These are phyloP conservation scores for Crypturellus undulatus DNA, from an alignment of 2,113 vertebrate species.

Conservation along the genomic window DNA sequence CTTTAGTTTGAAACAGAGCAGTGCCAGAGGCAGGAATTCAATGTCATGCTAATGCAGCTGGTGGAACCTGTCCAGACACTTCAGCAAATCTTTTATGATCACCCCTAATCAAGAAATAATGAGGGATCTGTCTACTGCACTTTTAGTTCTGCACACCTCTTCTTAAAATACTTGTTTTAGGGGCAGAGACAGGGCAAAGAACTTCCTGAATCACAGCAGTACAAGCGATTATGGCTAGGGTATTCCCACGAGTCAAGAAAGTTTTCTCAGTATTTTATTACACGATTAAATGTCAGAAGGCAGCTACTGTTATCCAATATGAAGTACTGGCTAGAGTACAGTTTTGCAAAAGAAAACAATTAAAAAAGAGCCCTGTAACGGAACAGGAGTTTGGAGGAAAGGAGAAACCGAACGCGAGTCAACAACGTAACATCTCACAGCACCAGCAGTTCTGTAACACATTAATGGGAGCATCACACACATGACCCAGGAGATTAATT, in stretches of 20 bases:
- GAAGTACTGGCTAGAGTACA: not conserved
- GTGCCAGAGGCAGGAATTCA: not conserved
- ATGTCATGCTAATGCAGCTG: rapidly evolving
- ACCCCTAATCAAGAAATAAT: not conserved
- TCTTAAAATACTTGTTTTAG: not conserved
- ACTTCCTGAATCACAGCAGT: not conserved
- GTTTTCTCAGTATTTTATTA: not conserved
- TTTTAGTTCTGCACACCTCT: not conserved
- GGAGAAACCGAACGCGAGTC: not conserved
- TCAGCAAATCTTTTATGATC: not conserved
- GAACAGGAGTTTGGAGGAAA: not conserved
- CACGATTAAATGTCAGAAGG: not conserved
- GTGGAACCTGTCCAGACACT: not conserved
- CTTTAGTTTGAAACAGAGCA: not conserved
- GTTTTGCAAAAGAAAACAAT: not conserved
- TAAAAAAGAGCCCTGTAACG: not conserved
- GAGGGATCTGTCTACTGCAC: not conserved
- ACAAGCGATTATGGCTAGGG: not conserved
- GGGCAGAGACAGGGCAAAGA: not conserved
- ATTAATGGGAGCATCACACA: rapidly evolving
- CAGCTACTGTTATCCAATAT: not conserved
- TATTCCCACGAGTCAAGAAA: not conserved
- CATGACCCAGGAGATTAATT: not conserved
- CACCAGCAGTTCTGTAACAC: rapidly evolving
- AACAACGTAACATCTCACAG: not conserved